These are phyloP conservation scores for Apamea anceps DNA, from an alignment of 2,888 invertebrate species.

Conservation along the genomic window DNA sequence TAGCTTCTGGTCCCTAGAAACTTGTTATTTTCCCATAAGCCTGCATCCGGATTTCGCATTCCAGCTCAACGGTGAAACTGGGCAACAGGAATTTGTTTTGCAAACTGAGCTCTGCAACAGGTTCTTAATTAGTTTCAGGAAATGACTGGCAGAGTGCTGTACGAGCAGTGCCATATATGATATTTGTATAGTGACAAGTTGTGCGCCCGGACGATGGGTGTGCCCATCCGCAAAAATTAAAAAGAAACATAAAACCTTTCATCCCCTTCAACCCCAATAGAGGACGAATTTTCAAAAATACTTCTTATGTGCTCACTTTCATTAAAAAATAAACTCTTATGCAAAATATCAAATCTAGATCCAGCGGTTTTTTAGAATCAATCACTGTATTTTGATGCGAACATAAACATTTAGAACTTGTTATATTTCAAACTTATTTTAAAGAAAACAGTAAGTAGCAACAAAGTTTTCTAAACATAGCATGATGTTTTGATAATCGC, in stretches of 20 bases:
- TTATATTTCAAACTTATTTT: constrained; percentile 41
- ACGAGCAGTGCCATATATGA: neutral
- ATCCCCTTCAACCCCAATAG: too few relatives aligned
- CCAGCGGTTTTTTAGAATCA: constrained; percentile 11
- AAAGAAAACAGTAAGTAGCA: constrained; percentile 47
- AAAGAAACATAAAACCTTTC: too few relatives aligned
- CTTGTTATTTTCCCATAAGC: neutral
- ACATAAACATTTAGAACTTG: constrained; percentile 15
- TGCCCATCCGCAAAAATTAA: neutral
- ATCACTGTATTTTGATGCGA: constrained; percentile 27
- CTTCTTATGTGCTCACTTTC: too few relatives aligned
- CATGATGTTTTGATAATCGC: constrained; percentile 23
- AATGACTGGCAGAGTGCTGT: too few relatives aligned
- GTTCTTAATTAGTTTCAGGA: neutral
- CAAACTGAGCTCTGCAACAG: constrained; percentile 4
- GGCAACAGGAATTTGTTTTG: neutral
- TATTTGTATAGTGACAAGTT: neutral
- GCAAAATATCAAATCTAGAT: too few relatives aligned
- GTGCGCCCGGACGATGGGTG: neutral
- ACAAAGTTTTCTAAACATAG: neutral
- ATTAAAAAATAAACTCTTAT: too few relatives aligned
- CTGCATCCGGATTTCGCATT: neutral
- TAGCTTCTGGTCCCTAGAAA: neutral
- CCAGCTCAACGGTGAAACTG: neutral
- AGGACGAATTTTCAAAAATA: too few relatives aligned